Evolutionary conservation across 1,140 invertebrate genomes (phyloP).

Genomic region (Mycetomoellerius zeteki): DNA sequence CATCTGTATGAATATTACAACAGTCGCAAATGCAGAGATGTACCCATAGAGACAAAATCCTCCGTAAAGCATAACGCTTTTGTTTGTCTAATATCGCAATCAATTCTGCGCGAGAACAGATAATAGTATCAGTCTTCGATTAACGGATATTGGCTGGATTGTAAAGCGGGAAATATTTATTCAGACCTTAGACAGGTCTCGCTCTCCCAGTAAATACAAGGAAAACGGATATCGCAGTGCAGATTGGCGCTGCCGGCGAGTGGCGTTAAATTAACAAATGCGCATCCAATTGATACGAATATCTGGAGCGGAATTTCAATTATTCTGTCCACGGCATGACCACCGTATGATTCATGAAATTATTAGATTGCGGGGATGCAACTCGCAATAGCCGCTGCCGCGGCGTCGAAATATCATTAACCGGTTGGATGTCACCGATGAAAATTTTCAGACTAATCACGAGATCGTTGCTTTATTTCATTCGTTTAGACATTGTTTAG

Average conservation of each 20-base stretch:
- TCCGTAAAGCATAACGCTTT: constrained; percentile 8
- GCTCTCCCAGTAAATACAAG: constrained; percentile 11
- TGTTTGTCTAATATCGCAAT: constrained; percentile 26
- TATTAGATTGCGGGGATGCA: constrained; percentile 57
- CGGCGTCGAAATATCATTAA: constrained; percentile 47
- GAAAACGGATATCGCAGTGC: constrained; percentile 23
- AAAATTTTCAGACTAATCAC: constrained; percentile 47
- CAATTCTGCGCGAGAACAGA: constrained; percentile 27
- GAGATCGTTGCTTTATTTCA: neutral
- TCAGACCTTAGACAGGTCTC: constrained; percentile 29
- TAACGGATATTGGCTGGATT: constrained; percentile 26
- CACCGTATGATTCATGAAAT: constrained; percentile 62
- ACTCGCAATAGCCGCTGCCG: neutral
- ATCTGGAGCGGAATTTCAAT: constrained; percentile 67
- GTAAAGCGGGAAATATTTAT: constrained; percentile 51
- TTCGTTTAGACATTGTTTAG: neutral
- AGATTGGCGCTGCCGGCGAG: neutral
- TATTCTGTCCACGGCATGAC: constrained; percentile 44
- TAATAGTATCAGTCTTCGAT: constrained; percentile 39
- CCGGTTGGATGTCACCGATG: neutral
- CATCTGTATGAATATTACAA: constrained; percentile 41
- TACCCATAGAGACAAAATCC: constrained; percentile 14
- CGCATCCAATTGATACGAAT: constrained; percentile 45
- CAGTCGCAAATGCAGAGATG: neutral
- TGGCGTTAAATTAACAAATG: constrained; percentile 69